Conservation (phyloP, 2,797 vertebrate species). For the Lindbergichthys nudifrons region DNA sequence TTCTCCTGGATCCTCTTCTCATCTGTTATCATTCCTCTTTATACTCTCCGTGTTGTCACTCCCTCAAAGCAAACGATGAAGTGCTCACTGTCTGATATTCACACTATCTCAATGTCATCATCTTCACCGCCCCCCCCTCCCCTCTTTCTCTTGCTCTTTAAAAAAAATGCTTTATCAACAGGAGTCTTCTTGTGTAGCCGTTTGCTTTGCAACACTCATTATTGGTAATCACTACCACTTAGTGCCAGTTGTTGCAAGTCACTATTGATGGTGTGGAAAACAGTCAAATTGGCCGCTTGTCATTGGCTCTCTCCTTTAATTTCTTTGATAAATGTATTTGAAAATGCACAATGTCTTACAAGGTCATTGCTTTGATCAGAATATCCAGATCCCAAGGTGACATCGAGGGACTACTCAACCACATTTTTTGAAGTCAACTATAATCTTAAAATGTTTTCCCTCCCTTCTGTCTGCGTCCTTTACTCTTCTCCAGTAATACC, state of each 20-base stretch:
- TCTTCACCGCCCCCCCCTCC: constrained; percentile 7
- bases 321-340: constrained; percentile 27
- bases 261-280: constrained; percentile 48
- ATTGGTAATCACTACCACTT: constrained; percentile 66
- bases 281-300: constrained; percentile 41
- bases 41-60: neutral
- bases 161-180: constrained; percentile 1
- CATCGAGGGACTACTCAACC: constrained; percentile 13
- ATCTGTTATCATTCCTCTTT: neutral
- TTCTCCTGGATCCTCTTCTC: constrained; percentile 3
- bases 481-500: constrained; percentile 40
- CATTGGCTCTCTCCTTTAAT: constrained; percentile 51
- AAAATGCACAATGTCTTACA: constrained; percentile 25
- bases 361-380: constrained; percentile 49
- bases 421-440: constrained; percentile 2
- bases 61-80: constrained; percentile 17
- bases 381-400: constrained; percentile 42
- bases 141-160: neutral
- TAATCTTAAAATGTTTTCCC: constrained; percentile 25
- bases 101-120: constrained; percentile 6
- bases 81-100: neutral
- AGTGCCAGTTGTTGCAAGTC: constrained; percentile 48
- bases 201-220: constrained; percentile 55
- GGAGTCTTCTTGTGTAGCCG: constrained; percentile 13
- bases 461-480: constrained; percentile 51